phyloP scores from a whole-genome alignment of 37 sponge, comb jelly and placozoan genomes.

The Aphrocallistes beatrix region DNA sequence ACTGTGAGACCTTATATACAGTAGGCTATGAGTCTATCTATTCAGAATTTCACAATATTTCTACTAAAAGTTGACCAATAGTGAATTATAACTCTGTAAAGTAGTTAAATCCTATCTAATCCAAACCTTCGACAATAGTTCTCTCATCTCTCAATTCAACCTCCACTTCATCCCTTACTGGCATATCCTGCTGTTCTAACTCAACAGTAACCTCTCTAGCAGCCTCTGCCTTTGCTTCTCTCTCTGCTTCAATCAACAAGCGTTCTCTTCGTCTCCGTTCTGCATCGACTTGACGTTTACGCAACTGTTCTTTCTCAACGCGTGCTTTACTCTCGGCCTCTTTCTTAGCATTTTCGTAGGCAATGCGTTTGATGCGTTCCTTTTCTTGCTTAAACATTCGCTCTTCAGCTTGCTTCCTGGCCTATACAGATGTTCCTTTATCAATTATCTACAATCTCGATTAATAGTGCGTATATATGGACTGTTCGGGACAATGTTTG shows the following conservation, averaged over 20 bases:
- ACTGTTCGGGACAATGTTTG: no score
- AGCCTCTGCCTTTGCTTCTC: background rate
- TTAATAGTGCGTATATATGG: no score
- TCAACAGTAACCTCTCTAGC: background rate
- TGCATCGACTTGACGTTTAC: background rate
- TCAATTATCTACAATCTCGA: no score
- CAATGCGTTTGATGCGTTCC: background rate
- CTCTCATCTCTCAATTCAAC: no score
- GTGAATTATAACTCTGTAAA: no score
- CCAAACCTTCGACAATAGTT: no score
- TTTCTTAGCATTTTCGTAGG: background rate
- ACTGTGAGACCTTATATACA: no score
- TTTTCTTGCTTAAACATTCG: slow-evolving; percentile 3
- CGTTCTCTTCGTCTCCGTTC: background rate
- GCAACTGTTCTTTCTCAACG: background rate
- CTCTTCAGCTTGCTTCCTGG: background rate
- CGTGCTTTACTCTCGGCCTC: background rate
- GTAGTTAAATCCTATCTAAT: no score
- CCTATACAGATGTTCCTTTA: slow-evolving; percentile 8
- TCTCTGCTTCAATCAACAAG: background rate
- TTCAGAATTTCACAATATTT: no score
- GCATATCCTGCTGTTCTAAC: background rate
- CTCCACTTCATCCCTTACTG: no score
- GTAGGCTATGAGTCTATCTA: no score
- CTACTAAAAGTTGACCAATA: no score